Evolutionary conservation across 2,888 invertebrate species (phyloP), one percentile per base, ranked within the genome.

Genomic region (Erannis defoliaria): DNA sequence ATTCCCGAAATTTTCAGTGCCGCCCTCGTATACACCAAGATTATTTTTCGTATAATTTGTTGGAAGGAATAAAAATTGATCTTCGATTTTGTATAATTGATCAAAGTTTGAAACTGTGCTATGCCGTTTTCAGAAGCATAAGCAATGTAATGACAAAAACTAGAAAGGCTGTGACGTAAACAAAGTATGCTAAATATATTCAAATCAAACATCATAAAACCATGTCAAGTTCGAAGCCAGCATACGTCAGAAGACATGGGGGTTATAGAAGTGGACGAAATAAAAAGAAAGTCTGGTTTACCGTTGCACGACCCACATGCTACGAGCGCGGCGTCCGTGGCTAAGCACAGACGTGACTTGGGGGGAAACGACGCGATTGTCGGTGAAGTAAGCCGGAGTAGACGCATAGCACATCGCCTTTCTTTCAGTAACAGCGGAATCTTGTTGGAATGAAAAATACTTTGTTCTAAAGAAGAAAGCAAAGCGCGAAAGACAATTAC

Each of bases 231-330:
- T 48, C 62, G 61, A 57, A 66, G 62, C 51, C 50, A 54, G 55
- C 40, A 61, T 56, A 68, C 69, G 74, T 67, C 69, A 66, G 67
- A 64, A 67, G 65, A 69, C 73, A 66, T 72, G 71, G 68, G 73
- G 70, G 61, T 69, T 71, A 70, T 67, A 75, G 78, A 74, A 75
- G 75, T 75, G 75, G 76, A 77, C 77, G 79, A 78, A 85, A 78
- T 84, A 90, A 89, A 90, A 91, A 90, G 89, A 90, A 91, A 90
- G 89, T 88, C 80, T 70, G 70, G 72, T 75, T 64, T 70, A 87
- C 91, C 91, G 91, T 91, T 89, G 84, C 78, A 74, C 87, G 91
- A 89, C 90, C 91, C 85, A 89, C 84, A 89, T 87, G 86, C 76
- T 67, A 64, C 61, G 65, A 49, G 58, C 58, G 66, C 60, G 67